Evolutionary conservation across 2,797 vertebrate genomes (phyloP).

Genomic region (Arremon brunneinucha): DNA sequence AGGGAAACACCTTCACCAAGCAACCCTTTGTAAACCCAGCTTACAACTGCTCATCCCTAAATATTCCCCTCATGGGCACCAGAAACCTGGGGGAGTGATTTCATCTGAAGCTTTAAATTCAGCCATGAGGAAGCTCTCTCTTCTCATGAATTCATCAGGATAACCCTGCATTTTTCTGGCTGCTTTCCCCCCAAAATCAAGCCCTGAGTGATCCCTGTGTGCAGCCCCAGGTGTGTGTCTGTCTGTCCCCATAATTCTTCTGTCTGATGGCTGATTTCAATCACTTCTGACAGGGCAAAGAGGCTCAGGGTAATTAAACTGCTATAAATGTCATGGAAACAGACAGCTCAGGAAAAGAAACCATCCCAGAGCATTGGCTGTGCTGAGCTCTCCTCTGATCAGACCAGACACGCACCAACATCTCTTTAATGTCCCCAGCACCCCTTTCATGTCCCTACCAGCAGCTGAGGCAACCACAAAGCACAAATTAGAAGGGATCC

Average conservation of each 20-base stretch:
- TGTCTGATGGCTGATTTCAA: not conserved
- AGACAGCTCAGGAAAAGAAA: not conserved
- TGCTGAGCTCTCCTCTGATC: not conserved
- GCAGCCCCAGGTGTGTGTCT: not conserved
- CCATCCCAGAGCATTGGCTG: not conserved
- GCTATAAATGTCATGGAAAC: not conserved
- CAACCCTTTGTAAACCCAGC: not conserved
- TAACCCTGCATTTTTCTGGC: not conserved
- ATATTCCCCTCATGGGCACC: not conserved
- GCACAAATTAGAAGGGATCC: slow-evolving; percentile 1
- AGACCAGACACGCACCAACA: accelerated
- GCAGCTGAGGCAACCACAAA: not conserved
- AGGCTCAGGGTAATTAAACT: slow-evolving; percentile 15
- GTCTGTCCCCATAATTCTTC: not conserved
- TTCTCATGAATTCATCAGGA: not conserved
- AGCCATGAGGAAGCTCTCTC: not conserved
- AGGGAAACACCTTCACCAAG: not conserved
- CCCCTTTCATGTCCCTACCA: not conserved
- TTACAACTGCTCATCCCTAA: not conserved
- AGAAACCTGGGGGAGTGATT: not conserved
- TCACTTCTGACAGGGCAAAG: slow-evolving; percentile 5
- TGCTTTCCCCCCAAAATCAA: not conserved
- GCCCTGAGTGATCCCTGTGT: not conserved
- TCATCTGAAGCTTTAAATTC: not conserved
- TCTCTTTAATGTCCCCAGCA: not conserved